Percentiles rank a stretch among this genome's conserved stretches.
phyloP scores from a whole-genome alignment of 2,797 vertebrate genomes.

The Notamacropus eugenii region DNA sequence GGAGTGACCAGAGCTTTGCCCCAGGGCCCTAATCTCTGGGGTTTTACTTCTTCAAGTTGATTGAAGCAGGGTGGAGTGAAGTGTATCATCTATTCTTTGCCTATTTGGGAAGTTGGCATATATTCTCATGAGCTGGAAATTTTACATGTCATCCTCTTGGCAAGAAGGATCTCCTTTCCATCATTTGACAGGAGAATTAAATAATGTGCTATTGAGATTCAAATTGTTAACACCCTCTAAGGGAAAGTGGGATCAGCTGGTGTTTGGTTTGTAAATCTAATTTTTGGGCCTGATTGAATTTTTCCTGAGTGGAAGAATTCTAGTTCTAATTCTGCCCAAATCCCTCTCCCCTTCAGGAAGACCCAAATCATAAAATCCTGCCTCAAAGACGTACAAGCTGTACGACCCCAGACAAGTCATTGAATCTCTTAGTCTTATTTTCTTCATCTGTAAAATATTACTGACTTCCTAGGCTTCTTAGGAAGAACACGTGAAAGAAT shows the following conservation, averaged over 20 bases:
- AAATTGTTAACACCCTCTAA: neutral
- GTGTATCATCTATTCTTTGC: neutral
- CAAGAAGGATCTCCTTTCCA: neutral
- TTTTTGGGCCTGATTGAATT: neutral
- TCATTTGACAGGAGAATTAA: neutral
- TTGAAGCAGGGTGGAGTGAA: neutral
- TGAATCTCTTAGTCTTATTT: neutral
- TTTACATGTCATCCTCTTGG: neutral
- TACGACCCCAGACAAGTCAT: neutral
- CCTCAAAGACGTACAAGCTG: neutral
- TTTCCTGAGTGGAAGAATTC: neutral
- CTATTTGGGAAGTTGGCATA: neutral
- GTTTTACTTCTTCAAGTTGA: neutral
- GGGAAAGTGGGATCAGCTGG: neutral
- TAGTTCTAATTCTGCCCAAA: neutral
- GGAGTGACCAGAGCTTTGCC: neutral
- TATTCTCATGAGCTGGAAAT: neutral
- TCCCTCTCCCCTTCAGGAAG: neutral
- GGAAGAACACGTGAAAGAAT: neutral
- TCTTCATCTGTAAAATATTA: neutral
- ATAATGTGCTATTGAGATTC: neutral
- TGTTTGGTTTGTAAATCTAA: neutral
- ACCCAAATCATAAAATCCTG: neutral
- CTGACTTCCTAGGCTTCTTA: neutral
- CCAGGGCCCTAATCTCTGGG: neutral